Base-by-base conservation (phyloP, 2,113 vertebrate genomes). In the Saguinus imperator region DNA sequence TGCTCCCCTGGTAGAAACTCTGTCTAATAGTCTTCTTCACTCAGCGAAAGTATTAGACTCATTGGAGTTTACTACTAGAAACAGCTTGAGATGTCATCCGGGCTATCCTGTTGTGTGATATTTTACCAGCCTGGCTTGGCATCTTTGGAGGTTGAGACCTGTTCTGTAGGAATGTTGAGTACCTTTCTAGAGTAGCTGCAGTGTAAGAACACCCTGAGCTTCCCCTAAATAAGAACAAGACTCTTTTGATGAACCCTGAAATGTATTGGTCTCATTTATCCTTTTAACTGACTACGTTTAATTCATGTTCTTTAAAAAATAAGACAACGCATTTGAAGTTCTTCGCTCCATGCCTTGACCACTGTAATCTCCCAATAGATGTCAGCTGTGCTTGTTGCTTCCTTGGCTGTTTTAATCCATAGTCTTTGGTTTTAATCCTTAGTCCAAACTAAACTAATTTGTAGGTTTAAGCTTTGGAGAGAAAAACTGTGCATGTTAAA, bases 371-470 rank as follows among this genome's bases (percentile, higher is more conserved):
- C n/a, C 70, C 79, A 68, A 9, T 40, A 66, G 86, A 75, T 48
- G 29, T 81, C 17, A 35, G 3, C 18, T 70, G 50, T 43, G 20
- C 35, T 93, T 95, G 57, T 84, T 75, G 6, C 35, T 94, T 76
- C 11, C 21, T 80, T 82, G 68, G 43, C 48, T 83, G 43, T 89
- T 91, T 94, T 92, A 87, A 80, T 79, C 20, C 8, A 84, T 43
- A 87, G 10, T 91, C 58, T 29, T 64, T 13, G 29, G 43, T 89
- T 91, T 94, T 92, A 87, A 80, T 79, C 16, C 10, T 84, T 40
- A 87, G 13, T 91, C 48, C 94, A 89, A 77, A 88, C 77, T 87
- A 89, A 88, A 72, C 58, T 95, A 94, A 90, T 3, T 43, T 76
- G 70, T 93, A 37, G 48, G 72, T 77, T 40, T 89, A n/a, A 91